Evolutionary conservation across 1,140 invertebrate genomes (phyloP), one percentile per base, ranked within the genome.

Genomic region (Zophobas morio): DNA sequence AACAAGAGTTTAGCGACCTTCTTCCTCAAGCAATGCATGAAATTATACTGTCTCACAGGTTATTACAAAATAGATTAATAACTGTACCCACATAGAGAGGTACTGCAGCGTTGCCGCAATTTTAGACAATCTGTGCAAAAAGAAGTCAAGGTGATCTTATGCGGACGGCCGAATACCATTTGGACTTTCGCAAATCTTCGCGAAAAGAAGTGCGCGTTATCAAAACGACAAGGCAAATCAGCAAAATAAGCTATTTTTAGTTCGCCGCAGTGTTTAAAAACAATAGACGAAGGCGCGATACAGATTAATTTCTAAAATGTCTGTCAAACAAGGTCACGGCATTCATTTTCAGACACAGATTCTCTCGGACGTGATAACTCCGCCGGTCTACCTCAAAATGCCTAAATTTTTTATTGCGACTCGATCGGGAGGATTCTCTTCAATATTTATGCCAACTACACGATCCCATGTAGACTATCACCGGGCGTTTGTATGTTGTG

Each of bases 1-100:
- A 33, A 42, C 37, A 40, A 66, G 60, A 66, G 60, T 66, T 66
- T 66, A 66, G 37, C 60, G 60, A 66, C 60, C 60, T 66, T 51
- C 49, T 51, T 51, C 49, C 49, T 20, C 6, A 42, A 66, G 60
- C 60, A 66, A 42, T 42, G 39, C 37, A 66, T 66, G 60, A 66
- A 66, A 66, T 66, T 66, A 40, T 42, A 66, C 37, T 42, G 60
- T 66, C 60, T 66, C 60, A 66, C 60, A 66, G 60, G 36, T 66
- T 37, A 66, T 66, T 66, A 66, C 60, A 42, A 66, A 66, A 66
- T 66, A 66, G 60, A 66, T 66, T 66, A 66, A 66, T 66, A 66
- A 42, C 60, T 60, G 60, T 42, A 66, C 60, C 60, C 60, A 66
- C 60, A 66, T 66, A 66, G 60, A 66, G 39, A 60, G 56, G 56